These are phyloP conservation scores for Chaetodon auriga DNA, from an alignment of 2,113 vertebrate species.

Conservation along the genomic window DNA sequence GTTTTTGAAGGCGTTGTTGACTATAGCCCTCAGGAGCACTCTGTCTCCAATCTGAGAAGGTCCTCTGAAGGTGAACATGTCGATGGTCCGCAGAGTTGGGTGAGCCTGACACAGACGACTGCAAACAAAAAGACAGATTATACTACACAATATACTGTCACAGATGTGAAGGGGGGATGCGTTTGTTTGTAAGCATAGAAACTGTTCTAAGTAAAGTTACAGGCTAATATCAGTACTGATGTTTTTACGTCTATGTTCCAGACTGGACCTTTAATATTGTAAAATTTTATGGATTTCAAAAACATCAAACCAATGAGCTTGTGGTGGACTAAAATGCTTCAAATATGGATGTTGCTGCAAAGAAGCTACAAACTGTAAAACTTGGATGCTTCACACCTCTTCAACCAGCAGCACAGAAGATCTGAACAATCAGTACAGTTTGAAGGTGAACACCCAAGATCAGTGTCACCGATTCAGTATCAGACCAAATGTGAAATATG, in stretches of 20 bases:
- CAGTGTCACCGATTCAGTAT: too few species aligned
- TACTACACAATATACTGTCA: too few species aligned
- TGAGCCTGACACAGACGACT: conserved; percentile 92
- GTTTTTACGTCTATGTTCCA: not conserved
- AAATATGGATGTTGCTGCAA: too few species aligned
- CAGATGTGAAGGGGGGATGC: not conserved
- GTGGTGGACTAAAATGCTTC: too few species aligned
- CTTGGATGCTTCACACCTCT: too few species aligned
- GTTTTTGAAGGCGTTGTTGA: conserved; percentile 95
- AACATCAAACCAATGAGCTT: too few species aligned
- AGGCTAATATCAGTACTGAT: not conserved
- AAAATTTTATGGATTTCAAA: too few species aligned
- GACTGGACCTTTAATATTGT: not conserved
- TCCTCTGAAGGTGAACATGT: conserved; percentile 97
- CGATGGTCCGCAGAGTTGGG: conserved; percentile 90
- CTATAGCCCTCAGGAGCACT: conserved; percentile 91
- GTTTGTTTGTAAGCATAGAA: not conserved
- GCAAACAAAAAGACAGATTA: not conserved
- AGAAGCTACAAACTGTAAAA: too few species aligned
- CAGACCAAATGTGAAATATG: too few species aligned
- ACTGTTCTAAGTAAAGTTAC: not conserved
- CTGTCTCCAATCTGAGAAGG: conserved; percentile 94
- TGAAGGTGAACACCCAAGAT: too few species aligned
- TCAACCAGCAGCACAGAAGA: too few species aligned
- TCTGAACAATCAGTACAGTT: too few species aligned